phyloP scores from a whole-genome alignment of 2,113 vertebrate species.

The Gymnocephalus cernua region DNA sequence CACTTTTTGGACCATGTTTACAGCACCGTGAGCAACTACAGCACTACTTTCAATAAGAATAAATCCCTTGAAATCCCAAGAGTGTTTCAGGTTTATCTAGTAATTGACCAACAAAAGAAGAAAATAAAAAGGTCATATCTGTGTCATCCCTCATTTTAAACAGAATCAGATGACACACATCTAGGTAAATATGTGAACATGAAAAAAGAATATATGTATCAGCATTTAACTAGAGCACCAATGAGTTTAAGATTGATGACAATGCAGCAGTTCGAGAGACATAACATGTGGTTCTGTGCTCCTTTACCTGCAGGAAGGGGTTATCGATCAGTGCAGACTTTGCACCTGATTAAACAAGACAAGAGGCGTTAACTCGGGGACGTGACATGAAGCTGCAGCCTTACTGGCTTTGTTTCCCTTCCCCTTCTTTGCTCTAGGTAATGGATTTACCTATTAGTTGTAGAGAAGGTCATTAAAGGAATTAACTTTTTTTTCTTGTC shows the following conservation, averaged over 20 bases:
- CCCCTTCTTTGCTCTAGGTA: constrained; percentile 28
- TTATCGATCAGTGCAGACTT: constrained; percentile 53
- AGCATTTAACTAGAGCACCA: not conserved
- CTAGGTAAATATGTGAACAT: not conserved
- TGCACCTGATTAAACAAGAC: constrained; percentile 76
- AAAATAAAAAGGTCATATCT: not conserved
- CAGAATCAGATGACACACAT: not conserved
- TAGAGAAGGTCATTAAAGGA: constrained; percentile 56
- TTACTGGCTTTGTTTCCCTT: constrained; percentile 17
- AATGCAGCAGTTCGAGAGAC: constrained; percentile 13
- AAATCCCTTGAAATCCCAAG: too few species aligned
- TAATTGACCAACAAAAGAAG: not conserved
- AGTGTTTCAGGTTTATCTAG: too few species aligned
- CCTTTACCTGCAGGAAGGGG: constrained; percentile 34
- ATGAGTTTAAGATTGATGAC: constrained; percentile 13
- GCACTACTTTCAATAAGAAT: too few species aligned
- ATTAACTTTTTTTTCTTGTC: constrained; percentile 27
- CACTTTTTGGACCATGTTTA: too few species aligned
- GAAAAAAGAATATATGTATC: not conserved
- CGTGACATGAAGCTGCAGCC: constrained; percentile 46
- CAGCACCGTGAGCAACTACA: too few species aligned
- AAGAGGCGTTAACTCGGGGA: constrained; percentile 57
- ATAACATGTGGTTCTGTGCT: constrained; percentile 29
- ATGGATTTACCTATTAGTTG: constrained; percentile 56
- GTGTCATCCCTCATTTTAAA: not conserved